A percentile compares a stretch with the other conserved stretches of the same genome.
Conservation (phyloP, 2,113 vertebrate genomes). For the Mirounga angustirostris region DNA sequence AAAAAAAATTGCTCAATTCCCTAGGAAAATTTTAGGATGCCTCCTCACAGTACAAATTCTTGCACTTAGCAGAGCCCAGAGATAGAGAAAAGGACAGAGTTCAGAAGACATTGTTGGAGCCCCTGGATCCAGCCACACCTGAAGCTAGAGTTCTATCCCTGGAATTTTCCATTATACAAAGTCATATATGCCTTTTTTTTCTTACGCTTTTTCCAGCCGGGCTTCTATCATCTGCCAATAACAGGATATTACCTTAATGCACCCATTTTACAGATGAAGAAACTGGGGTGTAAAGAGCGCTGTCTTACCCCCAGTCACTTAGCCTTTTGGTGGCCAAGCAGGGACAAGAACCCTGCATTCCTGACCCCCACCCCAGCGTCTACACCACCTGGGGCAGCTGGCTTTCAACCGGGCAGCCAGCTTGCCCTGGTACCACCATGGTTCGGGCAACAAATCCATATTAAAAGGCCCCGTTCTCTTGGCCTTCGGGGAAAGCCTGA, state of each 20-base stretch:
- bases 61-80: background rate
- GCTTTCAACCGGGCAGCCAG: rapidly evolving
- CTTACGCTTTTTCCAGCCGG: background rate
- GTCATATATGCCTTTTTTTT: rapidly evolving
- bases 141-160: background rate
- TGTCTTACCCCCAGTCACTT: background rate
- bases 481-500: background rate
- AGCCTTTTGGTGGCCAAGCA: background rate
- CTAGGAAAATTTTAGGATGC: background rate
- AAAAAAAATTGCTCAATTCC: background rate
- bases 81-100: background rate
- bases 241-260: too few species aligned
- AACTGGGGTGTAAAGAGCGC: too few species aligned
- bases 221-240: background rate
- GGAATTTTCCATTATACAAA: background rate
- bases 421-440: rapidly evolving
- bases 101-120: background rate
- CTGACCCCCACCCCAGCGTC: rapidly evolving
- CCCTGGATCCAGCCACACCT: background rate
- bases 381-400: rapidly evolving
- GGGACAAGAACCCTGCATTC: background rate
- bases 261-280: background rate
- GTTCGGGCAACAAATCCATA: rapidly evolving
- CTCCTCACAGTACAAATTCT: background rate
- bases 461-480: background rate